phyloP scores from a whole-genome alignment of 2,113 vertebrate genomes.

The Gopherus evgoodei region DNA sequence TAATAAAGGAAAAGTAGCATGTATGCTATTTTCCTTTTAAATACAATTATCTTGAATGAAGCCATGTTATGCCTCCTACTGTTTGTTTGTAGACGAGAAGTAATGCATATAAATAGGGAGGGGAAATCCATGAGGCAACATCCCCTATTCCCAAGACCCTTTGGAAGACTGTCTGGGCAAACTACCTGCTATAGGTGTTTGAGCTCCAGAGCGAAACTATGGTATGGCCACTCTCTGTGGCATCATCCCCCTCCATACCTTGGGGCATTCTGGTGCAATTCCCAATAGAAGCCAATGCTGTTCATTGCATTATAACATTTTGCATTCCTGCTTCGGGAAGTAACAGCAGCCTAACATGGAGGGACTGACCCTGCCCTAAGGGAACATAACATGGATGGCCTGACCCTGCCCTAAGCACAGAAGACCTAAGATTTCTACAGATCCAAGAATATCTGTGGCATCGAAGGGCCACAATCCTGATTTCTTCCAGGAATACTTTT shows the following conservation, averaged over 20 bases:
- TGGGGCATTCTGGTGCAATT: not conserved
- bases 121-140: not conserved
- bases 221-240: not conserved
- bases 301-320: not conserved
- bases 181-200: not conserved
- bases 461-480: not conserved
- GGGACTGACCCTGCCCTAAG: not conserved
- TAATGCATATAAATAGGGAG: not conserved
- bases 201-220: fast-evolving
- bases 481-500: not conserved
- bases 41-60: not conserved
- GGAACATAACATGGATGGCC: not conserved
- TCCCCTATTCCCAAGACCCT: not conserved
- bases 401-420: not conserved
- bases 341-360: not conserved
- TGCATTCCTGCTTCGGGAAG: not conserved
- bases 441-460: not conserved
- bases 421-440: not conserved
- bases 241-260: not conserved
- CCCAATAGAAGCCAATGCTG: not conserved
- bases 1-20: not conserved
- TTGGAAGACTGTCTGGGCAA: not conserved
- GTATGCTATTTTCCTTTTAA: not conserved
- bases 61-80: not conserved
- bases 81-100: not conserved